Conservation (phyloP, 2,797 vertebrate species). For the Helostoma temminkii region DNA sequence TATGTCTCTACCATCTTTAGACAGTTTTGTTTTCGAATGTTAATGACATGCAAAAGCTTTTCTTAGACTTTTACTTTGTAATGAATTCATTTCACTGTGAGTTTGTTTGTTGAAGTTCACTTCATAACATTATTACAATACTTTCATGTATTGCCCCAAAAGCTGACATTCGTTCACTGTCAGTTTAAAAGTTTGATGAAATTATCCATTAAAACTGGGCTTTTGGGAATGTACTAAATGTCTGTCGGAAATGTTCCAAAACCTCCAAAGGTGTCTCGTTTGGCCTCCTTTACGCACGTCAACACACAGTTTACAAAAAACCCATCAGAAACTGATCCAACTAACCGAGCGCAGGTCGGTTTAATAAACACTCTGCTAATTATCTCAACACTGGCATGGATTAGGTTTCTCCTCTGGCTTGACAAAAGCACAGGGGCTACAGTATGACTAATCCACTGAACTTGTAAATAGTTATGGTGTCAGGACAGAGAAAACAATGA, state of each 20-base stretch:
- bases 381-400: slow-evolving; percentile 75
- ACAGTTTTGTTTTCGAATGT: neutral
- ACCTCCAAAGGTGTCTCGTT: slow-evolving; percentile 69
- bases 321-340: slow-evolving; percentile 70
- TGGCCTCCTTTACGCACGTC: slow-evolving; percentile 60
- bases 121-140: neutral
- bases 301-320: slow-evolving; percentile 76
- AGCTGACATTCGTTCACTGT: slow-evolving; percentile 5
- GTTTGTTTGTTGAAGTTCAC: neutral
- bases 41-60: neutral
- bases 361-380: slow-evolving; percentile 82
- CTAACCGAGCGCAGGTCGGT: slow-evolving; percentile 68
- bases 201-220: slow-evolving; percentile 42
- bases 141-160: slow-evolving; percentile 1
- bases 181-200: slow-evolving; percentile 17
- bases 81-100: neutral
- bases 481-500: slow-evolving; percentile 85
- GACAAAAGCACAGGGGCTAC: slow-evolving; percentile 80
- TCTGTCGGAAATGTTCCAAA: slow-evolving; percentile 55
- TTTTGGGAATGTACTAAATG: slow-evolving; percentile 54
- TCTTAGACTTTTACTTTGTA: neutral
- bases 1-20: neutral
- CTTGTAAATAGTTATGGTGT: slow-evolving; percentile 86
- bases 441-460: slow-evolving; percentile 86
- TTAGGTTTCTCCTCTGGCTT: slow-evolving; percentile 81